These are phyloP conservation scores for Psammodynastes pulverulentus DNA, from an alignment of 2,113 vertebrate genomes.

Conservation along the genomic window DNA sequence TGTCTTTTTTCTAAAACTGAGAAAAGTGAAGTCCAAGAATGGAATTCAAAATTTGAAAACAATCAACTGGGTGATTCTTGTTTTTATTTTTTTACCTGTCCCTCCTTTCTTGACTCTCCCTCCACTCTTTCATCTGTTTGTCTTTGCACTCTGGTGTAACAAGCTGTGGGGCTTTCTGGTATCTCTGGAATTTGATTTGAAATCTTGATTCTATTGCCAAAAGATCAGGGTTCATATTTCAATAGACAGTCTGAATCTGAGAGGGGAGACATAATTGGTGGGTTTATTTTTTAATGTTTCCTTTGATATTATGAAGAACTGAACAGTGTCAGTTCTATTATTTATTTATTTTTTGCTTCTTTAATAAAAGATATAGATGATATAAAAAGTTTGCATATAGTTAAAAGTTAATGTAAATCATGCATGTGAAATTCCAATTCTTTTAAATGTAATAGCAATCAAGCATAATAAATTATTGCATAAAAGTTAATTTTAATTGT, in stretches of 20 bases:
- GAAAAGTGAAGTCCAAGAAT: constrained; percentile 73
- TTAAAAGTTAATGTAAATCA: constrained; percentile 25
- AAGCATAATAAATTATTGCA: background rate
- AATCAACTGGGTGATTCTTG: constrained; percentile 52
- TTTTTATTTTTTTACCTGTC: constrained; percentile 41
- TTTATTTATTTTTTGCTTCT: constrained; percentile 27
- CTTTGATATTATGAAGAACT: constrained; percentile 22
- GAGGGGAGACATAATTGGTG: constrained; percentile 65
- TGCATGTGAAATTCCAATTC: constrained; percentile 7
- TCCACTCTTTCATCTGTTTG: constrained; percentile 26
- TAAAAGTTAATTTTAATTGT: constrained; percentile 45
- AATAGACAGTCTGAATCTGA: constrained; percentile 75
- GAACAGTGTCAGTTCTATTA: constrained; percentile 14
- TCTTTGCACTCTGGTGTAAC: constrained; percentile 70
- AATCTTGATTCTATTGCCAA: constrained; percentile 70
- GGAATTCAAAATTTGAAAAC: constrained; percentile 53
- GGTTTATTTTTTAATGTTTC: constrained; percentile 41
- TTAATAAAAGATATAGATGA: background rate
- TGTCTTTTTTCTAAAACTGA: constrained; percentile 28
- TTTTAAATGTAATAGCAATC: constrained; percentile 34
- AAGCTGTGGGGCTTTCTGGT: constrained; percentile 67
- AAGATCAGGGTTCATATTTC: constrained; percentile 60
- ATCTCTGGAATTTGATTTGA: constrained; percentile 62
- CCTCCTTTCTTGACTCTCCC: constrained; percentile 33
- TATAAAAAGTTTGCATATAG: constrained; percentile 13